Conservation (phyloP, 2,888 invertebrate genomes). For the Phortica magna region DNA sequence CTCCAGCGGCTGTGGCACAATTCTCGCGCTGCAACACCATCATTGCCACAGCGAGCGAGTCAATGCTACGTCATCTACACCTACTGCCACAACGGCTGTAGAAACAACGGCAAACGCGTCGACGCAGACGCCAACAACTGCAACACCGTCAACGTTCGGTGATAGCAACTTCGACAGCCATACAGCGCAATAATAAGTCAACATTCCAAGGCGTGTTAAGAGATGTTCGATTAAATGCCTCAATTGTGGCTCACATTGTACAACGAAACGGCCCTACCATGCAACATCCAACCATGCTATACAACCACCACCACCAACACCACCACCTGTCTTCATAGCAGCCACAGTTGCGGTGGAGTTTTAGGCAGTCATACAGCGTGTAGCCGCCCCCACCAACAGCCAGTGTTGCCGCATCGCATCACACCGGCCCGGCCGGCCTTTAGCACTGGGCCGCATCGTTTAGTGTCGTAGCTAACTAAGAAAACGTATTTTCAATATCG, state of each 20-base stretch:
- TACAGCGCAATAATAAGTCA: constrained; percentile 71
- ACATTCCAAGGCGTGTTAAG: constrained; percentile 78
- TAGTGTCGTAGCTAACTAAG: constrained; percentile 75
- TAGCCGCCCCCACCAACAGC: constrained; percentile 63
- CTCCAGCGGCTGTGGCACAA: constrained; percentile 31
- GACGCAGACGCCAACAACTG: constrained; percentile 13
- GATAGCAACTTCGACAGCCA: not conserved
- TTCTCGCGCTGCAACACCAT: constrained; percentile 28
- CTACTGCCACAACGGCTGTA: not conserved
- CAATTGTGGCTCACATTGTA: constrained; percentile 73
- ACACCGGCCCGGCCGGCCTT: not conserved
- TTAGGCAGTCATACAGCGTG: constrained; percentile 54
- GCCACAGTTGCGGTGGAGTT: constrained; percentile 35
- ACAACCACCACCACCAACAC: constrained; percentile 51
- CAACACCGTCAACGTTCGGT: no score
- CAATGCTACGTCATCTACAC: constrained; percentile 37
- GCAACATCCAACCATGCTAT: not conserved
- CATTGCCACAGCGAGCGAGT: constrained; percentile 29
- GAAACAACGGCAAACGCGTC: constrained; percentile 38
- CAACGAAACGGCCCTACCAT: constrained; percentile 53
- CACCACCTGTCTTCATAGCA: constrained; percentile 67
- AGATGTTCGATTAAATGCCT: constrained; percentile 78
- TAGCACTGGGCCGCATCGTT: constrained; percentile 68
- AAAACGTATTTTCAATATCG: constrained; percentile 76
- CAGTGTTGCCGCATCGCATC: constrained; percentile 30